These are phyloP conservation scores for Caloenas nicobarica DNA, from an alignment of 2,113 vertebrate species.

Conservation along the genomic window DNA sequence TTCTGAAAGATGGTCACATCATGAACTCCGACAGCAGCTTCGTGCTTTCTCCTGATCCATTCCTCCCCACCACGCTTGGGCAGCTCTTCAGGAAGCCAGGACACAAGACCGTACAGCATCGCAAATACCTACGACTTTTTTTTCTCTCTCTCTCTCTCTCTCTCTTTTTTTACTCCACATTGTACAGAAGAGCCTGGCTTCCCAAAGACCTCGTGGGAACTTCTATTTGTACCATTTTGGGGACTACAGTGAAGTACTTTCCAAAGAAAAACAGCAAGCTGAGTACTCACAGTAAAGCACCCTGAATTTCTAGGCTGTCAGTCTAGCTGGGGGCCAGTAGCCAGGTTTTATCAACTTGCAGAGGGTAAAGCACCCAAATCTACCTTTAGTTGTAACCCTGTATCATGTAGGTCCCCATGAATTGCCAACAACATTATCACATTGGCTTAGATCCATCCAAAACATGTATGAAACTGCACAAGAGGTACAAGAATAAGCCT, in stretches of 20 bases:
- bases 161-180: not conserved
- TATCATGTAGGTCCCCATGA: not conserved
- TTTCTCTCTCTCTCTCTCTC: no score
- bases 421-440: accelerated
- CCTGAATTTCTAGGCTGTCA: not conserved
- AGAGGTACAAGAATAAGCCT: not conserved
- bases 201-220: not conserved
- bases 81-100: no score
- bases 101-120: no score
- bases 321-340: not conserved
- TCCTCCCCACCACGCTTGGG: no score
- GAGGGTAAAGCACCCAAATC: not conserved
- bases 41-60: no score
- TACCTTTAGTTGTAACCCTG: not conserved
- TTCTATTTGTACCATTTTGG: not conserved
- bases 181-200: not conserved
- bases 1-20: accelerated
- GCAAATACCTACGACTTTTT: no score
- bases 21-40: not conserved
- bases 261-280: not conserved
- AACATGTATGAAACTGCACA: not conserved
- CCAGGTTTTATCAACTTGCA: not conserved
- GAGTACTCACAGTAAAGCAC: not conserved
- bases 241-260: not conserved
- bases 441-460: not conserved